Base-by-base conservation (phyloP, 2,797 vertebrate genomes). In the Xyrichtys novacula region DNA sequence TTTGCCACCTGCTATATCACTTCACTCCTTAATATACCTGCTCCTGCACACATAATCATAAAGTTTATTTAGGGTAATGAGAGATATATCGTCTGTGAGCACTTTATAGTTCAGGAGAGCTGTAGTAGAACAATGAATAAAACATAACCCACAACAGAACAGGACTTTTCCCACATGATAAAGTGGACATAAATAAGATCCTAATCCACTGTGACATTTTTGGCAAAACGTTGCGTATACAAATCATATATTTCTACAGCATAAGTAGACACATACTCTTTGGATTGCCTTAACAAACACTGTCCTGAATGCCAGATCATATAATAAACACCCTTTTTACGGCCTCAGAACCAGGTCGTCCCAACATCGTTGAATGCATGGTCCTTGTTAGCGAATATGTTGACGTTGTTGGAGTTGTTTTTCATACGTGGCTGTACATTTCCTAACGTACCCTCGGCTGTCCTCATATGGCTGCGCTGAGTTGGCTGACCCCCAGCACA, bases 401-500 rank as follows among this genome's bases (percentile, higher is more conserved):
- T 59, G 46, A 53, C n/a, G 17, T 42, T 63, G 32, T 26, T 32
- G 17, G 58, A 74, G 57, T 69, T 71, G 49, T 76, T 90, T 85
- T 86, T 69, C 76, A 80, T 78, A 40, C 26, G 54, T 69, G 60
- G 44, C 25, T 17, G 25, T 76, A 42, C 57, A 54, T 85, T 82
- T 80, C 75, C 68, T 47, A 61, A 48, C 25, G 55, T 39, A 56
- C 68, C 28, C 56, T 60, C 52, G 58, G 57, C 74, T 85, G 80
- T 88, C 77, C 83, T 88, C 68, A 72, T 60, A 65, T 63, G 70
- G 76, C 76, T 75, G 69, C 49, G 28, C 66, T 50, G 31, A 63
- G 72, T 68, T 80, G 58, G 44, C 66, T 78, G 85, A 89, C 77
- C 87, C 78, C 71, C 76, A 65, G 49, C 84, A 86, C 77, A 84